Percentiles rank a stretch among this genome's conserved stretches.
Evolutionary conservation across 2,113 vertebrate genomes (phyloP).

Genomic region (Taurulus bubalis): DNA sequence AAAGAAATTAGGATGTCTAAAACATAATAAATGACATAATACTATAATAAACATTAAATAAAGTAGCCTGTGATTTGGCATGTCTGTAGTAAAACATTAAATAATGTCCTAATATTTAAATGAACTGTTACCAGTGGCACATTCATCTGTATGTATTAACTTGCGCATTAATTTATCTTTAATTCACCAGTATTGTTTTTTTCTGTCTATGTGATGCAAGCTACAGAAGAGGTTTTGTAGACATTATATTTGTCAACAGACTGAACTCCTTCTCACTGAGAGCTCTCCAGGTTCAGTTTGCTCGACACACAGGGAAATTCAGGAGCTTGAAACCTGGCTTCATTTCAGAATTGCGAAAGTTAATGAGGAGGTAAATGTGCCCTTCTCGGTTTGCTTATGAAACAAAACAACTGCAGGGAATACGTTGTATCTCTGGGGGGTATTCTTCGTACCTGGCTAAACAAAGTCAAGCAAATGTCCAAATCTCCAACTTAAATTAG

Average conservation of each 20-base stretch:
- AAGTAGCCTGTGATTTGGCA: neutral
- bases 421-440: neutral
- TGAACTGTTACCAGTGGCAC: neutral
- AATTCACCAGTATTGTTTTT: neutral
- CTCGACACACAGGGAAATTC: neutral
- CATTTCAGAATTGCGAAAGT: neutral
- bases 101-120: neutral
- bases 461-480: no score
- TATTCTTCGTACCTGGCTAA: no score
- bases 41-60: neutral
- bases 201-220: neutral
- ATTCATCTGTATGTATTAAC: neutral
- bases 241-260: neutral
- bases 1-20: neutral
- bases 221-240: neutral
- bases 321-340: neutral
- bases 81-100: no score
- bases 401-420: slow-evolving; percentile 52
- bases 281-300: neutral
- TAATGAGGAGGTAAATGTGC: slow-evolving; percentile 46
- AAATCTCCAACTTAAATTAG: no score
- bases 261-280: neutral
- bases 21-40: neutral
- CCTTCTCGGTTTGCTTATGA: slow-evolving; percentile 19
- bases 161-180: neutral